phyloP scores from a whole-genome alignment of 2,888 invertebrate species.

The Malthinus seriepunctatus region DNA sequence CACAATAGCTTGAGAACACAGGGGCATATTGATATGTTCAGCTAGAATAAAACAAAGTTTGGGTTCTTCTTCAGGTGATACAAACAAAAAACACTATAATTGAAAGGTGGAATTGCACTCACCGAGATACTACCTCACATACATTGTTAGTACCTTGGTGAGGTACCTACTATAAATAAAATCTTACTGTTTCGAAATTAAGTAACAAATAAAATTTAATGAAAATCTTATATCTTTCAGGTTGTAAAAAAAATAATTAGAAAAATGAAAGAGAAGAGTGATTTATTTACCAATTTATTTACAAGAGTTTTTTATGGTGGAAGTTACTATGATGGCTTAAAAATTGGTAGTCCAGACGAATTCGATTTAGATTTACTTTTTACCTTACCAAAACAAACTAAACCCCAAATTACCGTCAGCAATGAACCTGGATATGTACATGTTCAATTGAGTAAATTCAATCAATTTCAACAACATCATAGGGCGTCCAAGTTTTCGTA shows the following conservation, averaged over 20 bases:
- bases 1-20: too few species aligned
- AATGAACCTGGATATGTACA: slow-evolving; percentile 56
- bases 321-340: slow-evolving; percentile 64
- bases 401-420: slow-evolving; percentile 44
- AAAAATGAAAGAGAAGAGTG: slow-evolving; percentile 44
- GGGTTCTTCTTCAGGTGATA: too few species aligned
- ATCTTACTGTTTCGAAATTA: too few species aligned
- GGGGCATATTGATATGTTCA: too few species aligned
- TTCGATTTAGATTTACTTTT: slow-evolving; percentile 65
- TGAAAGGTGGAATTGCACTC: too few species aligned
- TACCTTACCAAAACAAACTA: slow-evolving; percentile 56
- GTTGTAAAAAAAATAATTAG: slow-evolving; percentile 38
- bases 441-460: slow-evolving; percentile 47
- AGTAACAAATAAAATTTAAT: too few species aligned
- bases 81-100: too few species aligned
- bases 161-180: too few species aligned
- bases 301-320: slow-evolving; percentile 57
- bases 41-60: too few species aligned
- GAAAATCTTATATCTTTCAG: slow-evolving; percentile 23
- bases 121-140: too few species aligned
- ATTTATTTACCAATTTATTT: slow-evolving; percentile 46
- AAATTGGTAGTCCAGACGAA: slow-evolving; percentile 62
- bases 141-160: too few species aligned
- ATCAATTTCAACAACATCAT: slow-evolving; percentile 32
- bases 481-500: too few species aligned